Percentiles rank a stretch among this genome's conserved stretches.
phyloP scores from a whole-genome alignment of 2,888 invertebrate genomes.

The Phragmatobia fuliginosa region DNA sequence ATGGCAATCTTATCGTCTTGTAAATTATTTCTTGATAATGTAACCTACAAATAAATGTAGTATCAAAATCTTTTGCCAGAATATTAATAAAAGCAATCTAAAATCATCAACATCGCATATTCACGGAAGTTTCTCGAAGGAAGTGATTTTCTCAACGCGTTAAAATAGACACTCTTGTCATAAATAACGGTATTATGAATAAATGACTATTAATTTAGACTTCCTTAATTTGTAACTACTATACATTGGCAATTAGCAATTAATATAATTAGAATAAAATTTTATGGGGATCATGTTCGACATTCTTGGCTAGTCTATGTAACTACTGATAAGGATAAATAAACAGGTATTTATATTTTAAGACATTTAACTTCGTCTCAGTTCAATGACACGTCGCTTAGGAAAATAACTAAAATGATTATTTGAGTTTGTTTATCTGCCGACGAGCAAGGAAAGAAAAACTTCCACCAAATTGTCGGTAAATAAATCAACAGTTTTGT shows the following conservation, averaged over 20 bases:
- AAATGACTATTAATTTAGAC: slow-evolving; percentile 8
- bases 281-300: slow-evolving; percentile 26
- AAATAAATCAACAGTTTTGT: background rate
- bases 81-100: background rate
- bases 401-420: background rate
- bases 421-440: background rate
- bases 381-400: background rate
- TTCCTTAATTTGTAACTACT: slow-evolving; percentile 6
- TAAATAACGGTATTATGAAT: slow-evolving; percentile 16
- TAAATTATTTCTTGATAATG: background rate
- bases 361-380: background rate
- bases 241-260: slow-evolving; percentile 4
- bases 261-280: slow-evolving; percentile 27
- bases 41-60: background rate
- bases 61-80: background rate
- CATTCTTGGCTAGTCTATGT: slow-evolving; percentile 22
- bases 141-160: slow-evolving; percentile 51
- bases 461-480: background rate
- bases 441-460: background rate
- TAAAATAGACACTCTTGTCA: slow-evolving; percentile 28
- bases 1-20: background rate
- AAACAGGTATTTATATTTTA: slow-evolving; percentile 5
- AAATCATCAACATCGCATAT: slow-evolving; percentile 26
- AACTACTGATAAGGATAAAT: background rate
- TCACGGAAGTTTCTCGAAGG: slow-evolving; percentile 55